Conservation (phyloP, 2,888 invertebrate species). For the Vanessa cardui region DNA sequence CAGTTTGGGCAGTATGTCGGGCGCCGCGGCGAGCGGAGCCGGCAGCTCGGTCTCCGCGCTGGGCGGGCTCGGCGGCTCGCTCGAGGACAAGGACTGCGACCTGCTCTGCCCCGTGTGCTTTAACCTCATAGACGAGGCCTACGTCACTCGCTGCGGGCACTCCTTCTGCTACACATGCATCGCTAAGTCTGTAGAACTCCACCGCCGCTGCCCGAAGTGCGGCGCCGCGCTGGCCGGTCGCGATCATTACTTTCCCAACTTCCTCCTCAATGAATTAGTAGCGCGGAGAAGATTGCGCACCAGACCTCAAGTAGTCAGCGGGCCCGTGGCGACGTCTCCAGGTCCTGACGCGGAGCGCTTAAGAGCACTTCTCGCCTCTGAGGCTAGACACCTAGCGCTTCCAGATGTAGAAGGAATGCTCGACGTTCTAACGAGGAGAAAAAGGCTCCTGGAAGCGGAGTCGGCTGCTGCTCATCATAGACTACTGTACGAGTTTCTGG, state of each 20-base stretch:
- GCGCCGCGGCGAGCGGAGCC: slow-evolving; percentile 64
- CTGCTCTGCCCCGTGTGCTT: slow-evolving; percentile 92
- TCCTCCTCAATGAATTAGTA: slow-evolving; percentile 90
- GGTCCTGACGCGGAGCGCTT: slow-evolving; percentile 73
- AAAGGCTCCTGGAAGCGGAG: slow-evolving; percentile 91
- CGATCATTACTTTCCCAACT: slow-evolving; percentile 93
- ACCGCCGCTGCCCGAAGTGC: slow-evolving; percentile 91
- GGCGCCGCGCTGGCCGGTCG: slow-evolving; percentile 86
- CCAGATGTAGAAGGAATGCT: slow-evolving; percentile 92
- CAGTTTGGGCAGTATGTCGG: slow-evolving; percentile 54
- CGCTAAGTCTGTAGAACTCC: slow-evolving; percentile 94
- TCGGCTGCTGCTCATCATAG: slow-evolving; percentile 90
- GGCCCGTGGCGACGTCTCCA: slow-evolving; percentile 27
- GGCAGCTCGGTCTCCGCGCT: slow-evolving; percentile 68
- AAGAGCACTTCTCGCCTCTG: slow-evolving; percentile 85
- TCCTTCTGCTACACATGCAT: slow-evolving; percentile 95
- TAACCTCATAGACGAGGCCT: slow-evolving; percentile 93
- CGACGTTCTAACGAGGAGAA: slow-evolving; percentile 89
- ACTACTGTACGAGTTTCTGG: slow-evolving; percentile 92
- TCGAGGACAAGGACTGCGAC: slow-evolving; percentile 85
- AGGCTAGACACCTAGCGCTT: slow-evolving; percentile 87
- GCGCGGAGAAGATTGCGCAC: slow-evolving; percentile 85
- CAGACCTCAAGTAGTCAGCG: slow-evolving; percentile 39
- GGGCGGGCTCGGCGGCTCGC: slow-evolving; percentile 84
- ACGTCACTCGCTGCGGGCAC: slow-evolving; percentile 96